phyloP scores from a whole-genome alignment of 2,113 vertebrate species.

The Daphoenositta chrysoptera region DNA sequence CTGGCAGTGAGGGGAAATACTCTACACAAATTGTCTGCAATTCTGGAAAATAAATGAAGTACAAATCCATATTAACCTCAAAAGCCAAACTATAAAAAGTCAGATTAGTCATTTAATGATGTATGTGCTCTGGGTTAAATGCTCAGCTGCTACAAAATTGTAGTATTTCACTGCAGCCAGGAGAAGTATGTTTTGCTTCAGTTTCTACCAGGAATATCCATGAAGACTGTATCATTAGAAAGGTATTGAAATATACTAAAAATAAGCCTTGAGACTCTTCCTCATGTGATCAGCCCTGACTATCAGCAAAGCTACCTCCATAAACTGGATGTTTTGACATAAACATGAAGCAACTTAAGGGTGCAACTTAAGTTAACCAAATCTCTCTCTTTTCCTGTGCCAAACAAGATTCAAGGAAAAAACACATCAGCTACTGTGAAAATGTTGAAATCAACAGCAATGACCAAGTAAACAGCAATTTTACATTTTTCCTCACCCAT shows the following conservation, averaged over 20 bases:
- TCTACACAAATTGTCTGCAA: constrained; percentile 5
- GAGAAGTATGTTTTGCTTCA: background rate
- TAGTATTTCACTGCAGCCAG: background rate
- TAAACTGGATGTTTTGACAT: background rate
- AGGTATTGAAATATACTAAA: background rate
- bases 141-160: background rate
- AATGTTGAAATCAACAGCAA: background rate
- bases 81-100: constrained; percentile 54
- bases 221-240: background rate
- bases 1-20: background rate
- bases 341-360: background rate
- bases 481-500: background rate
- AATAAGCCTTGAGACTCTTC: background rate
- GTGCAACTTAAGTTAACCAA: background rate
- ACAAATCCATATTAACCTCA: constrained; percentile 49
- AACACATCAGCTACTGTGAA: background rate
- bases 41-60: constrained; percentile 50
- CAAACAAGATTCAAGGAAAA: background rate
- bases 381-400: background rate
- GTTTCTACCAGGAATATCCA: background rate
- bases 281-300: background rate
- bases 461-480: background rate
- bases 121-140: background rate
- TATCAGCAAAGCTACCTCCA: background rate
- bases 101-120: constrained; percentile 27